Base-by-base conservation (phyloP, 2,888 invertebrate species). In the Ophion ventricosus region DNA sequence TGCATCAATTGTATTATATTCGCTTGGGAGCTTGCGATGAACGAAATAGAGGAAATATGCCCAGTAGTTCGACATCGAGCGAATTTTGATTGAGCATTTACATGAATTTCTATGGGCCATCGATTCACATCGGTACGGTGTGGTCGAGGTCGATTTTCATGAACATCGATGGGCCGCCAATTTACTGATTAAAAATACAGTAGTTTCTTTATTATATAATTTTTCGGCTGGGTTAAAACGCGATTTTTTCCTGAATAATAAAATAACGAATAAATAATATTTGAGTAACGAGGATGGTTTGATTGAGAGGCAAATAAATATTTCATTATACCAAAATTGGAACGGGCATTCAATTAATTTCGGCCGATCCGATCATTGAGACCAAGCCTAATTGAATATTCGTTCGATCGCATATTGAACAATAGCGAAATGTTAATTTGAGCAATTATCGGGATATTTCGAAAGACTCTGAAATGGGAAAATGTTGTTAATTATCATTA, bases 61-160 rank as follows among this genome's bases (percentile, higher is more conserved):
- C 11, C 26, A 69, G 57, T 43, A 77, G 26, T 43, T 63, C 66
- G 56, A 64, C 35, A 70, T 72, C 70, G 64, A 75, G 14, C 49
- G 70, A 66, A 54, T 75, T 17, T 35, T 54, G 70, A 83, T 75
- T 72, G 56, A 72, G 11, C 63, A 35, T 80, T 80, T 61, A 59
- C 80, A 74, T 80, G 67, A 29, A 66, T 80, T 57, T 43, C 23
- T 8, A 25, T 56, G 20, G 66, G 10, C 7, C 56, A 40, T 29
- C 59, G 73, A 80, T 57, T 74, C 17, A 73, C 29, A 17, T 66
- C 25, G 29, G n/a, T 43, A 57, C 26, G 40, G 7, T 54, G 14
- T 64, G 17, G 20, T 54, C 7, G 3, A 56, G n/a, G n/a, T 56
- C 49, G 1, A 40, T 74, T 57, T 56, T 8, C 56, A 64, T 56